Percentiles rank a stretch among this genome's conserved stretches.
phyloP scores from a whole-genome alignment of 2,888 invertebrate genomes.

The Microdon myrmicae region DNA sequence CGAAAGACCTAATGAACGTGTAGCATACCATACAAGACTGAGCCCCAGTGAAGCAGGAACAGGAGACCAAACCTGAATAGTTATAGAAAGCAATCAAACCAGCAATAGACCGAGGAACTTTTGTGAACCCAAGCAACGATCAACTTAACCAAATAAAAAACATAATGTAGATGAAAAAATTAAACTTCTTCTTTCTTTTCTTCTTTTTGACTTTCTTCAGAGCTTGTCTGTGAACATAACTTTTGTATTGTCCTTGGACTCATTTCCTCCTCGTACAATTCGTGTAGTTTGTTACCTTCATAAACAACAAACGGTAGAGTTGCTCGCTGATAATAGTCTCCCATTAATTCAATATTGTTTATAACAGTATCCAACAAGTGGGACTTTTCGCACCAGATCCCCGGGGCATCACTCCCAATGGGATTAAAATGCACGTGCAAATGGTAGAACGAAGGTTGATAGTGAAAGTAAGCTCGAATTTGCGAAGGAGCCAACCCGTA shows the following conservation, averaged over 20 bases:
- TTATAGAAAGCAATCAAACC: too few species aligned
- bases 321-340: slow-evolving; percentile 85
- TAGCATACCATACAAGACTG: too few species aligned
- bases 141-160: not conserved
- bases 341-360: slow-evolving; percentile 83
- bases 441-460: slow-evolving; percentile 97
- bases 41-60: too few species aligned
- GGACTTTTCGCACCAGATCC: slow-evolving; percentile 85
- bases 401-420: slow-evolving; percentile 81
- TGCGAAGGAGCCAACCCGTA: slow-evolving; percentile 78
- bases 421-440: slow-evolving; percentile 93
- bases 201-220: too few species aligned
- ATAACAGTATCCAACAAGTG: slow-evolving; percentile 91
- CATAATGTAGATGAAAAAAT: not conserved
- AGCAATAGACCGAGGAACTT: too few species aligned
- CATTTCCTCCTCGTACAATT: slow-evolving; percentile 68
- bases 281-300: slow-evolving; percentile 79
- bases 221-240: too few species aligned
- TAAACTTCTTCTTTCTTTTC: not conserved
- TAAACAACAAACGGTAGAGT: slow-evolving; percentile 83
- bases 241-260: slow-evolving; percentile 5
- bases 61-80: too few species aligned
- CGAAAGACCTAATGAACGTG: too few species aligned
- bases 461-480: slow-evolving; percentile 88
- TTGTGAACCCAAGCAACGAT: too few species aligned